phyloP scores from a whole-genome alignment of 2,888 invertebrate species.

The Drosophila ustulata region DNA sequence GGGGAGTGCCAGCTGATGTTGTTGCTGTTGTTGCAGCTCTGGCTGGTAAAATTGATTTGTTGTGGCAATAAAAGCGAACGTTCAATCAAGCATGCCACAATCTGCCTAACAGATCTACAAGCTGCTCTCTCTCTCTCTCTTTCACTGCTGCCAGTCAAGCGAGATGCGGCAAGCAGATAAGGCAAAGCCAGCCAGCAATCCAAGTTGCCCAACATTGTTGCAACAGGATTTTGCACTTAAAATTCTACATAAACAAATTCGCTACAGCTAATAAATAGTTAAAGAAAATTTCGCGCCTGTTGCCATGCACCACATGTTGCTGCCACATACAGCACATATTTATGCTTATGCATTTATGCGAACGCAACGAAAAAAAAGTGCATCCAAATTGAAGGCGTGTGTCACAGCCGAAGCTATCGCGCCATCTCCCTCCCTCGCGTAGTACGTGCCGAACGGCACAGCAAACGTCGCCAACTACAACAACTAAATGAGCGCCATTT shows the following conservation, averaged over 20 bases:
- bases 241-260: constrained; percentile 51
- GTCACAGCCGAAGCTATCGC: constrained; percentile 41
- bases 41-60: constrained; percentile 73
- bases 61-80: constrained; percentile 74
- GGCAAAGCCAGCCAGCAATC: constrained; percentile 38
- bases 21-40: constrained; percentile 28
- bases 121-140: constrained; percentile 4
- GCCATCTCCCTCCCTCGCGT: constrained; percentile 16
- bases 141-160: constrained; percentile 7
- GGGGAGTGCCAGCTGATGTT: constrained; percentile 48
- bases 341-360: constrained; percentile 9
- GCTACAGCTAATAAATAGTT: constrained; percentile 35
- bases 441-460: constrained; percentile 69
- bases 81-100: constrained; percentile 72
- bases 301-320: constrained; percentile 62
- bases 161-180: constrained; percentile 51
- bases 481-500: constrained; percentile 34
- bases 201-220: constrained; percentile 37
- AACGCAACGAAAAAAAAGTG: constrained; percentile 25
- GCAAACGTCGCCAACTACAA: constrained; percentile 43
- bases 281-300: constrained; percentile 23
- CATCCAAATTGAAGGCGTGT: constrained; percentile 39
- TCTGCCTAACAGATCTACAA: constrained; percentile 48
- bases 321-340: constrained; percentile 31
- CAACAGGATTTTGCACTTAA: constrained; percentile 77